These are phyloP conservation scores for Forbesichthys papilliferus DNA, from an alignment of 2,113 vertebrate species.

Conservation along the genomic window DNA sequence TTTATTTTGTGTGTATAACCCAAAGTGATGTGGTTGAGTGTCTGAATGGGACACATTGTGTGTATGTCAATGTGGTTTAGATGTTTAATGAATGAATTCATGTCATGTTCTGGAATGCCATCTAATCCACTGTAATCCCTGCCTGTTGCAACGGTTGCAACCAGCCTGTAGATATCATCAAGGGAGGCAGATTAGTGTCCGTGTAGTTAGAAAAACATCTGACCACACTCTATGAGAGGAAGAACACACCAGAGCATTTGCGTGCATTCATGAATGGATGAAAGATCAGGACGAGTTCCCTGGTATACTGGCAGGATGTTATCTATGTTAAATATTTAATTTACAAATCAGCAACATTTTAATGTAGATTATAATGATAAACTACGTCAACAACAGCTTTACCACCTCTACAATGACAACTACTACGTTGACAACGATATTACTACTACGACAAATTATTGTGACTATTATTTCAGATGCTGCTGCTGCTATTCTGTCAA, in stretches of 20 bases:
- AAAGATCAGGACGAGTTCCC: background rate
- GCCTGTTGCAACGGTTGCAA: conserved; percentile 77
- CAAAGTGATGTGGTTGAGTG: conserved; percentile 19
- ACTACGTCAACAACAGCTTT: background rate
- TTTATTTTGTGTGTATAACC: no score
- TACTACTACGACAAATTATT: no score
- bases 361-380: background rate
- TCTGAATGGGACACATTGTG: conserved; percentile 8
- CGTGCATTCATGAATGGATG: conserved; percentile 41
- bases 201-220: conserved; percentile 67
- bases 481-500: no score
- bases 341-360: background rate
- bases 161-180: conserved; percentile 75
- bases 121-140: conserved; percentile 76
- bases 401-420: no score
- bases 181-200: conserved; percentile 67
- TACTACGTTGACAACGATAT: no score
- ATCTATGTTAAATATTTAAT: background rate
- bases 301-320: background rate
- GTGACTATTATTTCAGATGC: no score
- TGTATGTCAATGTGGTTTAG: conserved; percentile 30
- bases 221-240: conserved; percentile 49
- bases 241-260: conserved; percentile 7
- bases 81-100: conserved; percentile 70
- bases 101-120: conserved; percentile 57